A percentile compares a stretch with the other conserved stretches of the same genome.
Conservation (phyloP, 2,797 vertebrate species). For the Momotus momota region DNA sequence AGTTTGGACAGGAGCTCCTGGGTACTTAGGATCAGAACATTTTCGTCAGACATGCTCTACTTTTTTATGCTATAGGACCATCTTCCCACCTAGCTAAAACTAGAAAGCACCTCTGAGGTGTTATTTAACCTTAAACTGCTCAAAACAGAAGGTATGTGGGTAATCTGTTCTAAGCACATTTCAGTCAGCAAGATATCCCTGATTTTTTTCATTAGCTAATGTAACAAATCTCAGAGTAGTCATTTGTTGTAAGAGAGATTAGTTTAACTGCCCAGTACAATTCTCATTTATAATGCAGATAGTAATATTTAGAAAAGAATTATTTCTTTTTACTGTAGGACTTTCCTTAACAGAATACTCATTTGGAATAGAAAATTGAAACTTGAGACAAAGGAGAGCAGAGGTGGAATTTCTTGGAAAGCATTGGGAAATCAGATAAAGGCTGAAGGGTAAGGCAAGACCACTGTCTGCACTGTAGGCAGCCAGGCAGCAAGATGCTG, state of each 20-base stretch:
- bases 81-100: not conserved
- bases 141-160: not conserved
- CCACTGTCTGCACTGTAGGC: accelerated
- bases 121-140: not conserved
- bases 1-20: not conserved
- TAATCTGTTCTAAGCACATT: not conserved
- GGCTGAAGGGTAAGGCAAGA: not conserved
- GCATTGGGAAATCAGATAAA: not conserved
- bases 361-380: not conserved
- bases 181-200: not conserved
- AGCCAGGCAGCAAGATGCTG: not conserved
- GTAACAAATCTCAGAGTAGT: not conserved
- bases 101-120: not conserved
- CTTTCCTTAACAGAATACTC: not conserved
- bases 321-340: not conserved
- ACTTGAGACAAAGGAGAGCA: not conserved
- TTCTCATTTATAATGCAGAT: not conserved
- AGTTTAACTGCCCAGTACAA: not conserved
- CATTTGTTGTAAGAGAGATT: not conserved
- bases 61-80: not conserved
- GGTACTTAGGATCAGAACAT: not conserved
- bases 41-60: not conserved
- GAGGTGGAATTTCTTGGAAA: not conserved
- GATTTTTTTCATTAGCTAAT: not conserved
- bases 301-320: not conserved